Percentiles rank a stretch among this genome's conserved stretches.
These are phyloP conservation scores for Apeira syringaria DNA, from an alignment of 2,888 invertebrate species.

Conservation along the genomic window DNA sequence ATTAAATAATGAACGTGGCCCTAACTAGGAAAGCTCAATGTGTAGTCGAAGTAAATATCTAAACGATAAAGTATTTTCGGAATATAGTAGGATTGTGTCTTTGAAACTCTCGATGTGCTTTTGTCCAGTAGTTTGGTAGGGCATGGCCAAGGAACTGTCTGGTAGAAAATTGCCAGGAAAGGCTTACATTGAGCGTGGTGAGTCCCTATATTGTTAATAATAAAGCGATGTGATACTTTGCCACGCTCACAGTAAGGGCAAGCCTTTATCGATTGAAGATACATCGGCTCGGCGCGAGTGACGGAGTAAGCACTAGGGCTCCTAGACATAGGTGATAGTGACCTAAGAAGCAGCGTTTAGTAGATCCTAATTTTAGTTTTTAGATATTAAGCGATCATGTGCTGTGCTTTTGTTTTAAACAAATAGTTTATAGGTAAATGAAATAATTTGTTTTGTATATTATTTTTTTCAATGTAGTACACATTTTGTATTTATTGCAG, in stretches of 20 bases:
- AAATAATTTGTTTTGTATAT: slow-evolving; percentile 64
- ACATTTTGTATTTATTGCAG: slow-evolving; percentile 74
- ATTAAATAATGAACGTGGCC: slow-evolving; percentile 54
- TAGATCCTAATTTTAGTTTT: slow-evolving; percentile 75
- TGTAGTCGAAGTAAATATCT: slow-evolving; percentile 62
- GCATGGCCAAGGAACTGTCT: slow-evolving; percentile 16
- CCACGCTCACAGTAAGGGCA: slow-evolving; percentile 8
- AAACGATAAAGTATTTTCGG: slow-evolving; percentile 65
- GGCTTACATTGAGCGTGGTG: slow-evolving; percentile 1
- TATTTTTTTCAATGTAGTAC: slow-evolving; percentile 54
- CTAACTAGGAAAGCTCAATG: slow-evolving; percentile 78
- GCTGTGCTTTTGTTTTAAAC: slow-evolving; percentile 83
- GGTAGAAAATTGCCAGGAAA: slow-evolving; percentile 29
- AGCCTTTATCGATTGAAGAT: slow-evolving; percentile 24
- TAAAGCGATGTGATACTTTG: not conserved
- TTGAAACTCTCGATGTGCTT: slow-evolving; percentile 81
- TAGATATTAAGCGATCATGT: slow-evolving; percentile 81
- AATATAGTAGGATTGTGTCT: slow-evolving; percentile 77
- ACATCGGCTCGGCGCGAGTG: slow-evolving; percentile 39
- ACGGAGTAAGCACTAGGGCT: slow-evolving; percentile 67
- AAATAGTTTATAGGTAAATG: slow-evolving; percentile 75
- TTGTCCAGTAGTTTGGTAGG: slow-evolving; percentile 74
- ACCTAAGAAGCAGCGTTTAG: slow-evolving; percentile 62
- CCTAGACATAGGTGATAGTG: slow-evolving; percentile 73
- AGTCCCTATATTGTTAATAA: too few species aligned